Evolutionary conservation across 2,888 invertebrate genomes (phyloP).

Genomic region (Cotesia congregata): DNA sequence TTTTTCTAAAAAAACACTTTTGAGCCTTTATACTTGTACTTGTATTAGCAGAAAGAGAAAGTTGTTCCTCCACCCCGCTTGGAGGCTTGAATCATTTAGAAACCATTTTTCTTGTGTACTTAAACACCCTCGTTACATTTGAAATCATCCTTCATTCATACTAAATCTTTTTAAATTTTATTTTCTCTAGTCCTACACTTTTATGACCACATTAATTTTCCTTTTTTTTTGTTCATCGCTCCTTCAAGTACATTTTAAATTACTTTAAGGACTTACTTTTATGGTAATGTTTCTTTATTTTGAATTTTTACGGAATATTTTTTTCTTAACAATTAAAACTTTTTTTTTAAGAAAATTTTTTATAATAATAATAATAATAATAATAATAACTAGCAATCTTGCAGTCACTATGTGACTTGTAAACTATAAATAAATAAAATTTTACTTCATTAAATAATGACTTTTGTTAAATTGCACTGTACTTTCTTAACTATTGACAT

Average conservation of each 20-base stretch:
- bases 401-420: no score
- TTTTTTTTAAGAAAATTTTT: neutral
- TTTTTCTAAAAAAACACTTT: constrained; percentile 25
- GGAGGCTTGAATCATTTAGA: neutral
- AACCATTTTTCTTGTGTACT: neutral
- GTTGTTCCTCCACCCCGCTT: neutral
- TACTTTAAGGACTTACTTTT: neutral
- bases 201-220: neutral
- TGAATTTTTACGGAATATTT: neutral
- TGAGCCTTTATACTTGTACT: neutral
- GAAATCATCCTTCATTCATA: neutral
- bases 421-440: no score
- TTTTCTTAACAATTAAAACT: neutral
- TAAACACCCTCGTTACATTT: neutral
- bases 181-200: neutral
- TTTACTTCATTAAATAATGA: no score
- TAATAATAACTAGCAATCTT: no score
- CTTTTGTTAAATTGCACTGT: no score
- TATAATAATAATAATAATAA: no score
- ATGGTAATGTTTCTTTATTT: neutral
- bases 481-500: no score
- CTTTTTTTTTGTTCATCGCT: neutral
- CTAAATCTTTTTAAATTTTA: neutral
- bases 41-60: no score
- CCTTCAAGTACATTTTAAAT: neutral